Evolutionary conservation across 2,113 vertebrate genomes (phyloP).

Genomic region (Pandion haliaetus): DNA sequence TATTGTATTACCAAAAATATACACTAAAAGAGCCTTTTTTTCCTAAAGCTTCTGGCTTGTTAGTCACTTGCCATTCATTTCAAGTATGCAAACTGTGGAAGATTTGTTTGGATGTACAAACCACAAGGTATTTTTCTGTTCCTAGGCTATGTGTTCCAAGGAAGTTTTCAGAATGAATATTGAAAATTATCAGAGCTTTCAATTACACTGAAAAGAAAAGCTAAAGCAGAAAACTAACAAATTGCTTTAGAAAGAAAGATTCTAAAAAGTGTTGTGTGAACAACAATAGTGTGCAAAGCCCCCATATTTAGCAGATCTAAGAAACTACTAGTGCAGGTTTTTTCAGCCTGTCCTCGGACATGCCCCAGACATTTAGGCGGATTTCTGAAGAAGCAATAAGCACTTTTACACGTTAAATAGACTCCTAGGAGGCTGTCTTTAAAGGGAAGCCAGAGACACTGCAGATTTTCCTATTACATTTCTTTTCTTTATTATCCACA

Average conservation of each 20-base stretch:
- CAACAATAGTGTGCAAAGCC: neutral
- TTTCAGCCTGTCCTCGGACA: neutral
- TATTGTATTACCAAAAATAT: neutral
- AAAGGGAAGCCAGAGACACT: neutral
- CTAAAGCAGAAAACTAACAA: neutral
- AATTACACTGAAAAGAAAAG: neutral
- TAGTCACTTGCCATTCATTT: neutral
- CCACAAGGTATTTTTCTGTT: neutral
- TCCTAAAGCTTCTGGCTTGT: neutral
- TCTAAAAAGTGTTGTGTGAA: neutral
- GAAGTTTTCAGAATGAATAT: neutral
- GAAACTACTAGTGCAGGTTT: neutral
- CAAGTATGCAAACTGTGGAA: neutral
- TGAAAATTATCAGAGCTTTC: neutral
- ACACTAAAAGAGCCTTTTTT: neutral
- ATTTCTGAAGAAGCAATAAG: neutral
- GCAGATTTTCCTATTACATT: neutral
- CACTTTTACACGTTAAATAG: neutral
- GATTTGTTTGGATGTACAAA: neutral
- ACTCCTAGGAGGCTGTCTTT: neutral
- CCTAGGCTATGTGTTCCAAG: neutral
- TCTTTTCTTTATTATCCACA: neutral
- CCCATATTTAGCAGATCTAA: neutral
- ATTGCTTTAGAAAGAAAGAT: neutral
- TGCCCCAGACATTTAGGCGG: neutral